Conservation (phyloP, 2,113 vertebrate species). For the Microtus montanus region DNA sequence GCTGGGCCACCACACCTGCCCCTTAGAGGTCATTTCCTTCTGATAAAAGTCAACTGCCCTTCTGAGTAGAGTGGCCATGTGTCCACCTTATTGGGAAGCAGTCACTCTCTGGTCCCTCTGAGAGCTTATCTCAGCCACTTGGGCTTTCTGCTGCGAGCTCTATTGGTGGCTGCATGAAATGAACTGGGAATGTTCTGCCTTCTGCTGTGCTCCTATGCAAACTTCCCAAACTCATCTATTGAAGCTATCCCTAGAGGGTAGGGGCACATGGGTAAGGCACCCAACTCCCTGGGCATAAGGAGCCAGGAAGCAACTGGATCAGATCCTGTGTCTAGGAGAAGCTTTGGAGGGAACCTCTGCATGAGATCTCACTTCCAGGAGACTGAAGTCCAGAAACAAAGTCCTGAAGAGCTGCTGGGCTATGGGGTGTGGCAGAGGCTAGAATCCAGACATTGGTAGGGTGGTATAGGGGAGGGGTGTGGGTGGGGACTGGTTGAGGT, state of each 20-base stretch:
- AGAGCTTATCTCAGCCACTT: neutral
- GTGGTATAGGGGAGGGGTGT: neutral
- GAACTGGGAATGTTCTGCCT: neutral
- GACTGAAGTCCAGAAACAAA: too few relatives aligned
- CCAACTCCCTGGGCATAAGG: neutral
- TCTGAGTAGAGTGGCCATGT: accelerated
- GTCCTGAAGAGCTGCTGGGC: neutral
- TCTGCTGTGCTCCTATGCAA: too few relatives aligned
- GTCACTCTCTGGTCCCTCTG: neutral
- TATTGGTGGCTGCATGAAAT: neutral
- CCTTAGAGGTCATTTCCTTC: neutral
- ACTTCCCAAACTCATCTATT: neutral
- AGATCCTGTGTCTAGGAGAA: accelerated
- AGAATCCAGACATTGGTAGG: neutral
- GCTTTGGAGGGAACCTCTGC: accelerated
- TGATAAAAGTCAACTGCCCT: neutral
- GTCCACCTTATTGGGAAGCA: neutral
- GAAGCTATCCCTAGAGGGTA: accelerated
- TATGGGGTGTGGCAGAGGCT: accelerated
- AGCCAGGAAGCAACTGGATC: neutral
- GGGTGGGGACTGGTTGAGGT: neutral
- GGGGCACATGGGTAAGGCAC: accelerated
- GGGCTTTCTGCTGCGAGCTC: neutral
- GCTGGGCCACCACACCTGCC: neutral
- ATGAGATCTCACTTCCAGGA: neutral